These are phyloP conservation scores for Caradrina kadenii DNA, from an alignment of 2,888 invertebrate genomes.

Conservation along the genomic window DNA sequence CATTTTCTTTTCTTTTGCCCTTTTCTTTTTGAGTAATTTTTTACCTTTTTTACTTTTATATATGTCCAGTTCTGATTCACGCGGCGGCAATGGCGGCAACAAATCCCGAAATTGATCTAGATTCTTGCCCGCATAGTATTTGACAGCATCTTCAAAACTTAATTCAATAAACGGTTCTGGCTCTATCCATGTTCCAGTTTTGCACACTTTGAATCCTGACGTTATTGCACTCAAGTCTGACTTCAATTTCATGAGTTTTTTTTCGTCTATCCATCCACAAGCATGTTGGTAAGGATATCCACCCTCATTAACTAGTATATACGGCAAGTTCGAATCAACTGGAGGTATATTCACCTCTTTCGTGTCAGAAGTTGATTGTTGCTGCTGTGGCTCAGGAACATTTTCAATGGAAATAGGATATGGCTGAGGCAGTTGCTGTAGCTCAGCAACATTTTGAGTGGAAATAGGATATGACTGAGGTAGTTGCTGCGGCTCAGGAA, in stretches of 20 bases:
- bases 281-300: not conserved
- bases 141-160: constrained; percentile 64
- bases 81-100: constrained; percentile 31
- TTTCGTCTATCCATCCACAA: constrained; percentile 14
- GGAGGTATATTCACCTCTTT: not conserved
- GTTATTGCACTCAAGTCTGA: constrained; percentile 71
- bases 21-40: not conserved
- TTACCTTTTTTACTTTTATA: not conserved
- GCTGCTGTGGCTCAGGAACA: not conserved
- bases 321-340: not conserved
- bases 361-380: too few species aligned
- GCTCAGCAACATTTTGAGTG: too few species aligned
- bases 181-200: constrained; percentile 38
- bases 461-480: too few species aligned
- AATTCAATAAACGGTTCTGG: constrained; percentile 31
- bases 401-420: not conserved
- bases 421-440: too few species aligned
- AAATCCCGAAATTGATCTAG: constrained; percentile 43
- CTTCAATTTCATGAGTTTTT: constrained; percentile 57
- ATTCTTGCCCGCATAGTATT: constrained; percentile 71
- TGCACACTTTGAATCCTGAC: constrained; percentile 74
- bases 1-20: not conserved
- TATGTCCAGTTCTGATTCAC: not conserved
- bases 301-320: not conserved
- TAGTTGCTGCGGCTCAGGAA: too few species aligned